These are phyloP conservation scores for Drosophila pectinifera DNA, from an alignment of 1,140 invertebrate species.

Conservation along the genomic window DNA sequence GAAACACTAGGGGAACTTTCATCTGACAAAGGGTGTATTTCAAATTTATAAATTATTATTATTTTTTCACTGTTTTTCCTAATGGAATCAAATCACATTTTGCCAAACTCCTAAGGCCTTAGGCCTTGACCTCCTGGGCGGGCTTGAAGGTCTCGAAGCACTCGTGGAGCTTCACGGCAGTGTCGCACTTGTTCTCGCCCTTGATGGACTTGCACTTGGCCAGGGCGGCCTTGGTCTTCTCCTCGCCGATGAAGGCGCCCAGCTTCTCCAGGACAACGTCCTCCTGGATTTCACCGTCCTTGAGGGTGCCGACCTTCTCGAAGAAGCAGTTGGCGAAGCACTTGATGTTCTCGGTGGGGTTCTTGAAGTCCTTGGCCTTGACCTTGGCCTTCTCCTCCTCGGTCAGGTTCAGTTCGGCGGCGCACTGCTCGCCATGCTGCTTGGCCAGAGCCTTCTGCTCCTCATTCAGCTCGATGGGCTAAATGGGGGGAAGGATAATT, in stretches of 20 bases:
- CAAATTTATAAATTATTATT: background rate
- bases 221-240: conserved; percentile 65
- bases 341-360: conserved; percentile 73
- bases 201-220: conserved; percentile 57
- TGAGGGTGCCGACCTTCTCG: conserved; percentile 64
- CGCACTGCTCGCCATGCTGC: conserved; percentile 57
- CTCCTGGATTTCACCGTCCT: conserved; percentile 64
- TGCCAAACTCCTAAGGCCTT: conserved; percentile 33
- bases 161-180: conserved; percentile 57
- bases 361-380: conserved; percentile 66
- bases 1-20: background rate
- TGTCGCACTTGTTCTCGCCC: conserved; percentile 70
- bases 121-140: conserved; percentile 37
- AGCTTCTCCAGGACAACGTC: conserved; percentile 61
- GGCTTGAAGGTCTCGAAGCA: conserved; percentile 67
- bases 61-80: conserved; percentile 41
- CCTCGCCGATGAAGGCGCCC: conserved; percentile 61
- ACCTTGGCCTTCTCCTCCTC: conserved; percentile 65
- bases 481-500: background rate
- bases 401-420: conserved; percentile 55
- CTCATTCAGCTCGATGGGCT: conserved; percentile 64
- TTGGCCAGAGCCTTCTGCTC: conserved; percentile 66
- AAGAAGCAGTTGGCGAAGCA: conserved; percentile 78
- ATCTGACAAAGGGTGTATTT: conserved; percentile 39
- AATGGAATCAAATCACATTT: conserved; percentile 77